Percentiles rank a stretch among this genome's conserved stretches.
These are phyloP conservation scores for Odontomyia ornata DNA, from an alignment of 2,888 invertebrate genomes.

Conservation along the genomic window DNA sequence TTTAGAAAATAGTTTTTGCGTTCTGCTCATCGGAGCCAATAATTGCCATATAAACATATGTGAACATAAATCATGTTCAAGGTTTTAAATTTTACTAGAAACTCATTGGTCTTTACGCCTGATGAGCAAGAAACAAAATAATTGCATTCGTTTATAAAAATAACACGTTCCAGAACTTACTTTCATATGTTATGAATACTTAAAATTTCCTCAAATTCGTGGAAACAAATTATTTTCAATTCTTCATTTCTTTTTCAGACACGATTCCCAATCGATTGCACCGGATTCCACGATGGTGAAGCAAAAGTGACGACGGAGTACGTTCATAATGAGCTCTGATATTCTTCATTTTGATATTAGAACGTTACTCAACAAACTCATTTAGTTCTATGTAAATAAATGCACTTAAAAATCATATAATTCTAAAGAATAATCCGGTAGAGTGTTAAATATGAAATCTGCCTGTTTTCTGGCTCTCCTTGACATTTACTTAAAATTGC, in stretches of 20 bases:
- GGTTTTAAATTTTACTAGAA: too few relatives aligned
- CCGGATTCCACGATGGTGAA: constrained; percentile 83
- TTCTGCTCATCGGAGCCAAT: too few relatives aligned
- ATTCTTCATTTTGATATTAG: neutral
- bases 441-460: neutral
- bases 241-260: constrained; percentile 51
- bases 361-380: constrained; percentile 6
- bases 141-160: too few relatives aligned
- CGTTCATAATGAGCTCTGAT: constrained; percentile 81
- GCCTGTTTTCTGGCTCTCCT: constrained; percentile 6
- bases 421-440: neutral
- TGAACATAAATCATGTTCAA: too few relatives aligned
- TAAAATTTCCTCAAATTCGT: too few relatives aligned
- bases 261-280: constrained; percentile 74
- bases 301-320: constrained; percentile 83
- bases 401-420: neutral
- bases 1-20: too few relatives aligned
- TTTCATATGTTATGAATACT: too few relatives aligned
- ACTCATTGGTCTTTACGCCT: too few relatives aligned
- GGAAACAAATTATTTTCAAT: too few relatives aligned
- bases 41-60: too few relatives aligned
- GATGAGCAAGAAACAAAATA: too few relatives aligned
- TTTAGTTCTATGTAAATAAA: constrained; percentile 37
- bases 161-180: too few relatives aligned
- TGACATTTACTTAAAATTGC: neutral